Evolutionary conservation across 2,888 invertebrate genomes (phyloP), one percentile per base, ranked within the genome.

Genomic region (Eristalis tenax): DNA sequence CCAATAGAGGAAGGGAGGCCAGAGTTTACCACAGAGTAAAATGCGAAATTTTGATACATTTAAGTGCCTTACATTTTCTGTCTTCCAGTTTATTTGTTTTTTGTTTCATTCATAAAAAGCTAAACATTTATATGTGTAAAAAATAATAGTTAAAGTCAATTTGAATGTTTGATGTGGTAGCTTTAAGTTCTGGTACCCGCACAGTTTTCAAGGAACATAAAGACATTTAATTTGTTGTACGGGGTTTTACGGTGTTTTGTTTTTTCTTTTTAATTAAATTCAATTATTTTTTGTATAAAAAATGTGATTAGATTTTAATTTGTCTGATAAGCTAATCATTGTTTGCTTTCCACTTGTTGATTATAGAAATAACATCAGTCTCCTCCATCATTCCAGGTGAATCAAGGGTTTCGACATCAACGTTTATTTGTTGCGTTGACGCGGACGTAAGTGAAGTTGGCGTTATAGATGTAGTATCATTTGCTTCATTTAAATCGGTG

Each of bases 261-360:
- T 56, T 68, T 69, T 15, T 32, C 38, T 65, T 70, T 64, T 57
- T 43, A 65, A 50, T 80, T 69, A 77, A 82, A 78, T 83, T 76
- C 65, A 76, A 71, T 18, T 79, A 28, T 64, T 57, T 57, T 83
- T 66, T 87, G 80, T 83, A 87, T 83, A 87, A 80, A 86, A 82
- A 79, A 87, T 87, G 87, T 83, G 87, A 83, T 82, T 83, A 82
- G 74, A 50, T 86, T 82, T 68, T 78, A 74, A 35, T 75, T 82
- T 76, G 26, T 86, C 63, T 86, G 75, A 78, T 79, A 87, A 76
- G 73, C 83, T 87, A 80, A 69, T 83, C 74, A 83, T 86, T 57
- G 74, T 86, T 70, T 38, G 74, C 82, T 71, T 86, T 86, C 82
- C 86, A 86, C 18, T 57, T 71, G 61, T 75, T 75, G 65, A 82